Percentiles rank a stretch among this genome's conserved stretches.
phyloP scores from a whole-genome alignment of 2,113 vertebrate species.

The Elephas maximus region DNA sequence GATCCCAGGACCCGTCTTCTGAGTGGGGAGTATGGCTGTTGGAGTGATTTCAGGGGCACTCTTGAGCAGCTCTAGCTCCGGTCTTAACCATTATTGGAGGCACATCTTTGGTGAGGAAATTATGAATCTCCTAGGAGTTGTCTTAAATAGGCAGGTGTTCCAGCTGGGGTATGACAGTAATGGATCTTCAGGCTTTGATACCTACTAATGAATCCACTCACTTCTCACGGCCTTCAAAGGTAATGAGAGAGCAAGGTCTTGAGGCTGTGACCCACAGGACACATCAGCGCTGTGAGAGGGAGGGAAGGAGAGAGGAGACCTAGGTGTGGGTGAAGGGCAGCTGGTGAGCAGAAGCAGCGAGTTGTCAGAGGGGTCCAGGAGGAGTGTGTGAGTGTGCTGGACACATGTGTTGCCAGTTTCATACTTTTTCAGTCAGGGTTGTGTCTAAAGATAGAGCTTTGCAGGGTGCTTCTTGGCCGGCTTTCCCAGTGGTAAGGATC shows the following conservation, averaged over 20 bases:
- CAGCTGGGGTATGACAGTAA: neutral
- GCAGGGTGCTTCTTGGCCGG: neutral
- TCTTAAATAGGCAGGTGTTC: constrained; percentile 12
- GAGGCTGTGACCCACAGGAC: neutral
- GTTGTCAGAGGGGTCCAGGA: neutral
- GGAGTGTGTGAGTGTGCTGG: neutral
- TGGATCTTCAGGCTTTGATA: neutral
- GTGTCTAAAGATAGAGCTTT: neutral
- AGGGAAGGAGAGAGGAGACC: neutral
- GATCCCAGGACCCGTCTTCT: neutral
- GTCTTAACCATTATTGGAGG: neutral
- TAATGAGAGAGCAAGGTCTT: neutral
- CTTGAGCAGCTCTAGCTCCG: neutral
- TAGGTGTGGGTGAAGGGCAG: neutral
- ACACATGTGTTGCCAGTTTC: neutral
- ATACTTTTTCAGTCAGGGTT: neutral
- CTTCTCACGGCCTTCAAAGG: neutral
- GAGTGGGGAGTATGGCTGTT: neutral
- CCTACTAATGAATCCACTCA: neutral
- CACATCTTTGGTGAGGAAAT: constrained; percentile 27
- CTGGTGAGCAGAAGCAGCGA: neutral
- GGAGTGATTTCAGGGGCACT: neutral
- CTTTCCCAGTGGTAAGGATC: neutral
- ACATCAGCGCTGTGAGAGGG: neutral
- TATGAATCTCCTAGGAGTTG: neutral